Base-by-base conservation (phyloP, 1,140 invertebrate species). In the Batillaria attramentaria region DNA sequence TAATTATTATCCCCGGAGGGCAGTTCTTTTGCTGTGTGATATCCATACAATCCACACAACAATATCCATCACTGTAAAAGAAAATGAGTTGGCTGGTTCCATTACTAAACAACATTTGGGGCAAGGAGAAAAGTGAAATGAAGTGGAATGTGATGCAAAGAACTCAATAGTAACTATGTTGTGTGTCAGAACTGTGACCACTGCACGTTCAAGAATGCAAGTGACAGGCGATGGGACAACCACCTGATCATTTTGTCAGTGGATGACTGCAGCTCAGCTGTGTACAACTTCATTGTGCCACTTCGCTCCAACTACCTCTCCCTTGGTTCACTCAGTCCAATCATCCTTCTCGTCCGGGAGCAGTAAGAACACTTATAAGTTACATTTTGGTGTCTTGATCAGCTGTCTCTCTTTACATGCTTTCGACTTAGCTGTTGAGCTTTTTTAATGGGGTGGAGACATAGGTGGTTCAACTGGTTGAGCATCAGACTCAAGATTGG, bases 231-330 rank as follows among this genome's bases (percentile, higher is more conserved):
- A 91, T 99, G 97, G 97, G 95, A 96, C 85, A 98, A 97, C 89
- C 96, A 97, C 90, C 97, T 97, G 5, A 98, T 99, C 78, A 99
- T 99, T 80, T 91, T 99, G 65, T 97, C 97, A 0, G 97, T 97
- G 0, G 97, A 99, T 89, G 97, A 97, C 84, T 97, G 97, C 4
- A 97, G 96, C 66, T 97, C 97, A 89, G 98, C 97, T 72, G 98
- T 99, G 83, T 99, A 99, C 92, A 99, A 99, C 92, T 98, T 99
- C 87, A 97, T 99, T 76, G 97, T 99, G 80, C 98, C 98, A 0
- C 92, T 99, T 72, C 93, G 98, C 87, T 97, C 97, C 60, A 97
- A 99, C 91, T 98, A 98, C 90, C 94, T 96, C 69, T 95, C 96
- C 13, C 97, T 98, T 92, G 95, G 96, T n/a, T 96, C 96, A 1